A percentile compares a stretch with the other conserved stretches of the same genome.
Evolutionary conservation across 2,797 vertebrate genomes (phyloP).

Genomic region (Gadopsis marmoratus): DNA sequence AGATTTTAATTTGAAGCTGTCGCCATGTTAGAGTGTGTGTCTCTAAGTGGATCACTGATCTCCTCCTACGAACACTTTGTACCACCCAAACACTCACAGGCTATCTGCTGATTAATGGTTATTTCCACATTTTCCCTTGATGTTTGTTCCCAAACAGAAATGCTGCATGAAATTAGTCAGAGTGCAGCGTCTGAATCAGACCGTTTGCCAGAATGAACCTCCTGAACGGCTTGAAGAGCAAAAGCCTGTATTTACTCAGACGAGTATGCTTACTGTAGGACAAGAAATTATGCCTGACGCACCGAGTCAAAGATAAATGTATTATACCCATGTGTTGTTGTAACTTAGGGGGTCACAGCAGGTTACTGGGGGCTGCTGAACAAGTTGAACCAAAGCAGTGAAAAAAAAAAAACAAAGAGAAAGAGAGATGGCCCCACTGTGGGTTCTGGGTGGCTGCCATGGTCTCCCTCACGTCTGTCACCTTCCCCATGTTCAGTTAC

Average conservation of each 20-base stretch:
- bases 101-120: conserved; percentile 15
- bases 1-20: conserved; percentile 14
- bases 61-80: conserved; percentile 14
- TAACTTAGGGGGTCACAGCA: too few relatives aligned
- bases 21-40: background rate
- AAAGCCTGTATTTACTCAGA: background rate
- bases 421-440: too few relatives aligned
- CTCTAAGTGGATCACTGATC: background rate
- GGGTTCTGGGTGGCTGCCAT: too few relatives aligned
- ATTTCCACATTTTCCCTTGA: conserved; percentile 4
- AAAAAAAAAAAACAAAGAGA: too few relatives aligned
- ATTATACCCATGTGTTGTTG: too few relatives aligned
- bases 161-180: background rate
- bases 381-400: too few relatives aligned
- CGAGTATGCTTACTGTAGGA: background rate
- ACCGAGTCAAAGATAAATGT: background rate
- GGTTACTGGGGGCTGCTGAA: too few relatives aligned
- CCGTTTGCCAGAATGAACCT: background rate
- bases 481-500: too few relatives aligned
- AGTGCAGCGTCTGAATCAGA: conserved; percentile 6
- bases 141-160: conserved; percentile 20
- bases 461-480: too few relatives aligned
- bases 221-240: background rate
- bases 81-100: too few relatives aligned
- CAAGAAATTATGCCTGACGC: background rate